These are phyloP conservation scores for Chironomus tentans DNA, from an alignment of 2,888 invertebrate genomes.

Conservation along the genomic window DNA sequence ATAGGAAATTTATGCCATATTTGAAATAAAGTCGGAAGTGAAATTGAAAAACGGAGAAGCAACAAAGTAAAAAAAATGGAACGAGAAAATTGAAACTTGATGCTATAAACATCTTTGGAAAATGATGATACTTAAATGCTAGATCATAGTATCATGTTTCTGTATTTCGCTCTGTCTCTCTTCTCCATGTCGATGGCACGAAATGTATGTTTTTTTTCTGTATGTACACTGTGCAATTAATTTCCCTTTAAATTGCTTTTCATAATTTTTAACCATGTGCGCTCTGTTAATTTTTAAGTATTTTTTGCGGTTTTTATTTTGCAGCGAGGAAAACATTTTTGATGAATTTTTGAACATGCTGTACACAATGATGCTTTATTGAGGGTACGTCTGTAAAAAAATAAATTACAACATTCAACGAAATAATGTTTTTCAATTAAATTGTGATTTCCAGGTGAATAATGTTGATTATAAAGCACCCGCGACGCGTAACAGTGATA, in stretches of 20 bases:
- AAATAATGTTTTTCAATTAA: conserved; percentile 20
- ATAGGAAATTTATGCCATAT: conserved; percentile 16
- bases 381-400: background rate
- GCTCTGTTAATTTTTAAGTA: background rate
- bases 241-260: background rate
- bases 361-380: too few species aligned
- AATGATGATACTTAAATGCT: background rate
- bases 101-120: conserved; percentile 13
- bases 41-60: background rate
- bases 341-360: background rate
- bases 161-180: background rate
- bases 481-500: background rate
- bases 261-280: background rate
- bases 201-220: too few species aligned
- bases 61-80: background rate
- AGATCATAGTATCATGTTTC: background rate
- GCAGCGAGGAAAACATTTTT: background rate
- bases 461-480: background rate
- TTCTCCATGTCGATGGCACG: background rate
- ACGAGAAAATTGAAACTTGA: conserved; percentile 8
- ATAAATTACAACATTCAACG: conserved; percentile 19
- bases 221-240: background rate
- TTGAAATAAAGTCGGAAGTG: conserved; percentile 4
- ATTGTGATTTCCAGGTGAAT: conserved; percentile 24
- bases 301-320: background rate